Evolutionary conservation across 2,888 invertebrate species (phyloP), one percentile per base, ranked within the genome.

Genomic region (Aleiodes alternator): DNA sequence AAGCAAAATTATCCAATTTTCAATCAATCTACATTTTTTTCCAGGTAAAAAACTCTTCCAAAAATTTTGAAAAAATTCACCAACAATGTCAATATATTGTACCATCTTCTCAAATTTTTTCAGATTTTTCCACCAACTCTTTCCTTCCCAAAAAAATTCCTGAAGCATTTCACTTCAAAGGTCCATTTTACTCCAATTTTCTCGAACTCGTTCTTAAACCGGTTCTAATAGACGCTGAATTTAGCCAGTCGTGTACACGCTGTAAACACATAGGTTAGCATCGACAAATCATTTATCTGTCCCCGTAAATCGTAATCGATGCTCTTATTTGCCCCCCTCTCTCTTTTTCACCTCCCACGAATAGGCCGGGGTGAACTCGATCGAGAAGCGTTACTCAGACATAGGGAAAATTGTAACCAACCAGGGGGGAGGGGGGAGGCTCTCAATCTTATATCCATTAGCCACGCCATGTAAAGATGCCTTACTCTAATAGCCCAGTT

Each of bases 401-500:
- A 16, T 50, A 12, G 7, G 51, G 34, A 59, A 70, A 53, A 69
- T 64, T 59, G 73, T 23, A 50, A 34, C 70, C 74, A 69, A 16
- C 31, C 53, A 16, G 12, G 14, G 34, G 31, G 43, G 23, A 11
- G 55, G 31, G 31, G 56, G 66, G 73, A 50, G 53, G 69, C 66
- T 72, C 68, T 76, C 78, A 76, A 77, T 77, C 75, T 72, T 78
- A 76, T 78, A 76, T 78, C 76, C 77, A 78, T 80, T 75, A 78
- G 73, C 59, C 50, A 70, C 69, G 53, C 70, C 51, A 61, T 11
- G 12, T 34, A 38, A 53, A 70, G 55, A 72, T 34, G 66, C 57
- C 53, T 68, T 38, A 66, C 34, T 59, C 69, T 79, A 76, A 77
- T 73, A 73, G 68, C 31, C 72, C 69, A 50, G 72, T 78, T 76